Conservation (phyloP, 2,113 vertebrate genomes). For the Aegithalos caudatus region DNA sequence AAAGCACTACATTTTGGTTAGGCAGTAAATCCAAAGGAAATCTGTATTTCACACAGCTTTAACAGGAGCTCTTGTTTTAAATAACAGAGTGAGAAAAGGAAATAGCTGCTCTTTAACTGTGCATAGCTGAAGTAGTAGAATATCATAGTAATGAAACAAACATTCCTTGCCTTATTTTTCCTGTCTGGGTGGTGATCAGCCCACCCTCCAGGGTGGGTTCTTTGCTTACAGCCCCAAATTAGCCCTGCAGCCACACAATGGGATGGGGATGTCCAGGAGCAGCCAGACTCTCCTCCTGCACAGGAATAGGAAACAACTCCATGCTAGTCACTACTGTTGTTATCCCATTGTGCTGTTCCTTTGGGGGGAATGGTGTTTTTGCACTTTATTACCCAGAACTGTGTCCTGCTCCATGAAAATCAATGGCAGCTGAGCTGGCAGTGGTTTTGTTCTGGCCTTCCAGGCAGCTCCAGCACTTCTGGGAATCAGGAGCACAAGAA, state of each 20-base stretch:
- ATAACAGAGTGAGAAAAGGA: background rate
- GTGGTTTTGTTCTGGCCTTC: background rate
- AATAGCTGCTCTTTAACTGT: background rate
- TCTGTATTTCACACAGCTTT: background rate
- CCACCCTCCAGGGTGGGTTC: background rate
- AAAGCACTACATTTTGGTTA: background rate
- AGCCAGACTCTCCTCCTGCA: background rate
- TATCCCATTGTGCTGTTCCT: background rate
- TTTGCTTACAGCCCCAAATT: background rate
- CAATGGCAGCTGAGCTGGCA: conserved; percentile 5
- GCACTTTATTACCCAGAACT: background rate
- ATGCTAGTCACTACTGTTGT: background rate
- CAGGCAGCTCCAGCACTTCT: conserved; percentile 8
- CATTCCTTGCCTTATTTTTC: background rate
- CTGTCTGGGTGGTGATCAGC: background rate
- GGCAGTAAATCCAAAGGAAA: background rate
- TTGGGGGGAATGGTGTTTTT: background rate
- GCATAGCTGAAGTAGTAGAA: background rate
- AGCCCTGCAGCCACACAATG: background rate
- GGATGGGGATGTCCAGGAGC: background rate
- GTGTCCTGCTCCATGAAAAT: conserved; percentile 18
- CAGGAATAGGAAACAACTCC: background rate
- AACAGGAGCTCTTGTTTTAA: background rate
- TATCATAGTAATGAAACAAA: background rate
- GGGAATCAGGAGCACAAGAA: conserved; percentile 53